phyloP scores from a whole-genome alignment of 1,140 invertebrate species.

The Heliconius hewitsoni region DNA sequence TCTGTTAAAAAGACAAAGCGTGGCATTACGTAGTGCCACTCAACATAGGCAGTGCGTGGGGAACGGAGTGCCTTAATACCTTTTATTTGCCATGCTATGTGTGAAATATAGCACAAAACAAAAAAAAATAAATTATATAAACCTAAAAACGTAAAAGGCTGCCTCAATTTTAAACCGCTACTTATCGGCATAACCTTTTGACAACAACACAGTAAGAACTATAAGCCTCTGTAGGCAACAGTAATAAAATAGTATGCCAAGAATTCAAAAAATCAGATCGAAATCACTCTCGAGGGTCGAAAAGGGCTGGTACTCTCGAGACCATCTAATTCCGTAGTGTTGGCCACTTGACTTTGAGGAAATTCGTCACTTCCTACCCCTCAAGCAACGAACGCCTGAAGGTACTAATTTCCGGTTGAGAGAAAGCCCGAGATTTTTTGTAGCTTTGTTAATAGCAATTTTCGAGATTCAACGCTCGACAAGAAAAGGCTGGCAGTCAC shows the following conservation, averaged over 20 bases:
- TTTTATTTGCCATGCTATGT: not conserved
- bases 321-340: constrained; percentile 23
- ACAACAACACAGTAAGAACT: not conserved
- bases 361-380: constrained; percentile 31
- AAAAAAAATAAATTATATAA: too few relatives aligned
- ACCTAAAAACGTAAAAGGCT: not conserved
- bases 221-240: not conserved
- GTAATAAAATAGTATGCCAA: not conserved
- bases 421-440: constrained; percentile 25
- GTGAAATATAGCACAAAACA: too few relatives aligned
- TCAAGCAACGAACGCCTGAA: constrained; percentile 22
- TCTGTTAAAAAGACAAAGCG: not conserved
- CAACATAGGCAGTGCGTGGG: not conserved
- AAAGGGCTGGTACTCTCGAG: constrained; percentile 12
- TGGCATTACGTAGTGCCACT: not conserved
- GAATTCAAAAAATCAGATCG: not conserved
- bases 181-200: not conserved
- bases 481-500: constrained; percentile 21
- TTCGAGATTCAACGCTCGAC: constrained; percentile 11
- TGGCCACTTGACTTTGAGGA: constrained; percentile 22
- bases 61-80: too few relatives aligned
- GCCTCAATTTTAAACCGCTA: not conserved
- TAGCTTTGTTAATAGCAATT: constrained; percentile 27
- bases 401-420: constrained; percentile 31
- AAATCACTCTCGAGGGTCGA: constrained; percentile 9